Evolutionary conservation across 2,113 vertebrate species (phyloP).

Genomic region (Trachemys scripta): DNA sequence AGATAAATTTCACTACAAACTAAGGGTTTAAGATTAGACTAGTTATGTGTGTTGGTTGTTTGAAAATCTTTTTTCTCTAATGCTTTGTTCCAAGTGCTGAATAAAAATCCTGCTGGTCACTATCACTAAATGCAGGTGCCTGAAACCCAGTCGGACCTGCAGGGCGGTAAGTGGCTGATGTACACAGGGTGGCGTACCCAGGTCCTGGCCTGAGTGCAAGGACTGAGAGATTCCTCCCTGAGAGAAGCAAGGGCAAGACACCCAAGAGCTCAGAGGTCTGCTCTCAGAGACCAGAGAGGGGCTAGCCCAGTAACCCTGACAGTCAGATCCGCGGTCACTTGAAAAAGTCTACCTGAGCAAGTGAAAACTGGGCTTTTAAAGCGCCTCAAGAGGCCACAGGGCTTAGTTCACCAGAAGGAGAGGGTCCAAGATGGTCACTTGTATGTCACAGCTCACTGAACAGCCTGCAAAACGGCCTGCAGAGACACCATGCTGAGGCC

Average conservation of each 20-base stretch:
- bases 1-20: not conserved
- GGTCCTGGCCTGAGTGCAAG: not conserved
- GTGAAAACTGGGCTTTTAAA: not conserved
- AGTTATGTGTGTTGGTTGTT: not conserved
- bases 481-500: not conserved
- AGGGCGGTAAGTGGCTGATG: not conserved
- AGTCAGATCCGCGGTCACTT: not conserved
- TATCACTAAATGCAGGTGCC: not conserved
- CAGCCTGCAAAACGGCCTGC: not conserved
- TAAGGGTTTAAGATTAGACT: not conserved
- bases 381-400: not conserved
- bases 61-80: too few species aligned
- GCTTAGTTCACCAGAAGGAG: not conserved
- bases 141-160: not conserved
- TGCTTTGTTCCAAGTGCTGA: not conserved
- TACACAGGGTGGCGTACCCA: not conserved
- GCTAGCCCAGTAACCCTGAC: not conserved
- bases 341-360: not conserved
- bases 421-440: not conserved
- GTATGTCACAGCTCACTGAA: not conserved
- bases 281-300: not conserved
- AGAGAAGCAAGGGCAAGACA: not conserved
- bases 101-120: not conserved
- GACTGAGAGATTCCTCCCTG: not conserved
- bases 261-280: not conserved